These are phyloP conservation scores for Byasa hedistus DNA, from an alignment of 2,888 invertebrate species.

Conservation along the genomic window DNA sequence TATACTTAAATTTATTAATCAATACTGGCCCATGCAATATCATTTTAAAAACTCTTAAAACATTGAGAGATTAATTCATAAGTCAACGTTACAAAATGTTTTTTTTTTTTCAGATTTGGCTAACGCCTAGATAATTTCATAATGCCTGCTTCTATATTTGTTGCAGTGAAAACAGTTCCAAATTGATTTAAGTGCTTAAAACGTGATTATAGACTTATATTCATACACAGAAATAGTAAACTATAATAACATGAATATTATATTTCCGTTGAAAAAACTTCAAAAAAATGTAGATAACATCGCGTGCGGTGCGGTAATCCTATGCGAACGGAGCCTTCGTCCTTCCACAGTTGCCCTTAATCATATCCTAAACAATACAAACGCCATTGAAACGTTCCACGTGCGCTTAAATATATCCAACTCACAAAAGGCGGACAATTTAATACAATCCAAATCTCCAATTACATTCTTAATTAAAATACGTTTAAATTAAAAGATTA, in stretches of 20 bases:
- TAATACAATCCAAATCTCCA: slow-evolving; percentile 60
- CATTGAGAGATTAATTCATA: slow-evolving; percentile 73
- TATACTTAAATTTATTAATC: slow-evolving; percentile 79
- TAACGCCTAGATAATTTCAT: slow-evolving; percentile 66
- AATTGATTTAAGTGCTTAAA: slow-evolving; percentile 71
- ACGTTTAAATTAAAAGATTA: slow-evolving; percentile 63
- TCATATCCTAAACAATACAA: slow-evolving; percentile 59
- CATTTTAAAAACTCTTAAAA: slow-evolving; percentile 68
- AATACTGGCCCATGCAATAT: slow-evolving; percentile 71
- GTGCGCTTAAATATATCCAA: slow-evolving; percentile 63
- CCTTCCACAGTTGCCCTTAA: slow-evolving; percentile 60
- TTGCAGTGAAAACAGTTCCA: slow-evolving; percentile 74
- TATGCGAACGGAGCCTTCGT: slow-evolving; percentile 34
- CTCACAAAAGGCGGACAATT: slow-evolving; percentile 64
- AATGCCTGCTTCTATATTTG: slow-evolving; percentile 55
- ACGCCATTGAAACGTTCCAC: slow-evolving; percentile 48
- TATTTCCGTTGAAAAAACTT: slow-evolving; percentile 76
- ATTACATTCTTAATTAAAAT: slow-evolving; percentile 71
- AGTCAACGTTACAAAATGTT: slow-evolving; percentile 62
- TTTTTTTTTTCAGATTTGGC: slow-evolving; percentile 51
- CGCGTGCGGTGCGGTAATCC: slow-evolving; percentile 59
- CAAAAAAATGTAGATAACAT: slow-evolving; percentile 64
- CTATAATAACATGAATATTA: slow-evolving; percentile 72
- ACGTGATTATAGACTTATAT: slow-evolving; percentile 75
- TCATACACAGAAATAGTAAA: slow-evolving; percentile 70